Evolutionary conservation across 2,888 invertebrate species (phyloP).

Genomic region (Dioctria linearis): DNA sequence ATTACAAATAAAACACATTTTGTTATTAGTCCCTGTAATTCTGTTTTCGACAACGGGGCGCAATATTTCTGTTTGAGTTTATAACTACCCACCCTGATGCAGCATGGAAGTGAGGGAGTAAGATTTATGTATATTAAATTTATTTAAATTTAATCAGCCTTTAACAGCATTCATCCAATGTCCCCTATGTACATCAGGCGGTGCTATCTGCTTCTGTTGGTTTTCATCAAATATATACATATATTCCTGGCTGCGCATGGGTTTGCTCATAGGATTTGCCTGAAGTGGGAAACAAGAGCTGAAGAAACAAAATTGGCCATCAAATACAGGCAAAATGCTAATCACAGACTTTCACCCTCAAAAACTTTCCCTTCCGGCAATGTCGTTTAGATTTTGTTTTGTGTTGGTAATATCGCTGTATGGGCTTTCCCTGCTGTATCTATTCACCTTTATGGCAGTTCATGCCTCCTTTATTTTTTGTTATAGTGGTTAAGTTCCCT

Average conservation of each 20-base stretch:
- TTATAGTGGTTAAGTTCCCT: not conserved
- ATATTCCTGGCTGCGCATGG: not conserved
- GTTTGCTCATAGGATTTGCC: not conserved
- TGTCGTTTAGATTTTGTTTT: constrained; percentile 49
- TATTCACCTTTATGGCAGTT: constrained; percentile 53
- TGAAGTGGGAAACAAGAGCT: constrained; percentile 30
- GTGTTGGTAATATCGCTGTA: constrained; percentile 44
- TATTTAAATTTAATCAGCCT: constrained; percentile 70
- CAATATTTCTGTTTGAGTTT: constrained; percentile 5
- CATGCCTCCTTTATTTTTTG: constrained; percentile 49
- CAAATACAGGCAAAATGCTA: constrained; percentile 62
- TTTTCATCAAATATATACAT: not conserved
- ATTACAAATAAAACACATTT: constrained; percentile 46
- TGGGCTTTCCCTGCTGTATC: constrained; percentile 38
- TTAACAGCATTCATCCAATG: constrained; percentile 55
- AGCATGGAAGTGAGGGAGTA: not conserved
- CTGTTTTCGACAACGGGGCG: constrained; percentile 10
- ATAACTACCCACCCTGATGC: not conserved
- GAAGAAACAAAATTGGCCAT: constrained; percentile 57
- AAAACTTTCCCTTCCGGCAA: constrained; percentile 58
- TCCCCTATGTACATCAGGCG: constrained; percentile 22
- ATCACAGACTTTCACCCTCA: constrained; percentile 61
- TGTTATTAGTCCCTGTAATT: constrained; percentile 21
- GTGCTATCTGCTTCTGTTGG: constrained; percentile 2
- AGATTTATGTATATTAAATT: constrained; percentile 71